Evolutionary conservation across 2,888 invertebrate genomes (phyloP), one percentile per base, ranked within the genome.

Genomic region (Fabriciana adippe): DNA sequence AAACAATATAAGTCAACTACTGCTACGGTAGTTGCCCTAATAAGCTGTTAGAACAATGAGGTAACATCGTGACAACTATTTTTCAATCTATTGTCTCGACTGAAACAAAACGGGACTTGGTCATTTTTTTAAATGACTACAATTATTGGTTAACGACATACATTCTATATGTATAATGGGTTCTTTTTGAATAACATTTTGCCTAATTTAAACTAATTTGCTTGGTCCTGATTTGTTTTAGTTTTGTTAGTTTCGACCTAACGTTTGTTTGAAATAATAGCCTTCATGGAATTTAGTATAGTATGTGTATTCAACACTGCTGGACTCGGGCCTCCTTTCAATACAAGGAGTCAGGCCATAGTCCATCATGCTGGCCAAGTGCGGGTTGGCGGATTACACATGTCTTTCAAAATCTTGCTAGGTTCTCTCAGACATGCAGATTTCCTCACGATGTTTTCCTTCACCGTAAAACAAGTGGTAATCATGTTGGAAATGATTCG

Each of bases 11-110:
- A 81, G 80, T 79, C 80, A 82, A 85, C 88, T 88, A 81, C 87
- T 84, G 88, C 81, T 80, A 84, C 88, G 81, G 88, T 87, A 88
- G 88, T 87, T 77, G 76, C 64, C 66, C 67, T 76, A 76, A 78
- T 76, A 75, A 66, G 69, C 68, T 67, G 69, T 69, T 57, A 69
- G 56, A 47, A 71, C 64, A 69, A 68, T 62, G 51, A 47, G 54
- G 62, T 26, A 66, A 72, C 69, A 35, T 70, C 75, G 76, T 77
- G 73, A 73, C 72, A 66, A 75, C 71, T 65, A 71, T 67, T 70
- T 64, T 35, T 64, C 35, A 51, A 73, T 73, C 6, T 16, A 35
- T 78, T 72, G 74, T 75, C 21, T 5, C 73, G 63, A 50, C 50
- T 48, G 47, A 70, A 71, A 74, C 75, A 72, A 75, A 69, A 71